Percentiles rank a stretch among this genome's conserved stretches.
Conservation (phyloP, 2,797 vertebrate genomes). For the Labeo calbasu region DNA sequence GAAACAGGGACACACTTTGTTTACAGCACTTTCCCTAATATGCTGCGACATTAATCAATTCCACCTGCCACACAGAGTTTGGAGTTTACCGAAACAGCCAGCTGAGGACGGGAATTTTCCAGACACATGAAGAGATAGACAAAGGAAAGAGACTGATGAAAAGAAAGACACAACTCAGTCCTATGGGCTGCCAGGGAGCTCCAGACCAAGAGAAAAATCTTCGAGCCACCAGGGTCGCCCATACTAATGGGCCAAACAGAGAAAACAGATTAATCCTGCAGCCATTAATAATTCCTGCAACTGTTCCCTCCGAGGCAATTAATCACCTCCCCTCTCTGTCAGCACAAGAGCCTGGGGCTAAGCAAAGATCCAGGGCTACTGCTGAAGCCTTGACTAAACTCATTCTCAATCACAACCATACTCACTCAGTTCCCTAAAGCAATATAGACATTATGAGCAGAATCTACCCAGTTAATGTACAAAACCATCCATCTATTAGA, state of each 20-base stretch:
- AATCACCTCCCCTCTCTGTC: slow-evolving; percentile 66
- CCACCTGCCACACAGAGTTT: slow-evolving; percentile 63
- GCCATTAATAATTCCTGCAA: slow-evolving; percentile 69
- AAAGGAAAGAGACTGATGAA: slow-evolving; percentile 26
- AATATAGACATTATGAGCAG: slow-evolving; percentile 12
- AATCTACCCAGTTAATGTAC: neutral
- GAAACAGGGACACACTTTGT: slow-evolving; percentile 58
- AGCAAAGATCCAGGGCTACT: slow-evolving; percentile 55
- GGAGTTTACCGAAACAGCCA: slow-evolving; percentile 48
- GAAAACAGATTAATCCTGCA: slow-evolving; percentile 64
- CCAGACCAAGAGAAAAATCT: slow-evolving; percentile 60
- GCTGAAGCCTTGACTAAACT: slow-evolving; percentile 45
- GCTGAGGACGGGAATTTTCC: slow-evolving; percentile 42
- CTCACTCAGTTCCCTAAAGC: slow-evolving; percentile 19
- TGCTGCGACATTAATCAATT: slow-evolving; percentile 63
- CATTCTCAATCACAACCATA: slow-evolving; percentile 29
- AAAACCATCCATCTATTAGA: neutral
- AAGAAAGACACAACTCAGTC: slow-evolving; percentile 39
- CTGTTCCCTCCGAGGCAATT: slow-evolving; percentile 68
- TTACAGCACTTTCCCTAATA: slow-evolving; percentile 56
- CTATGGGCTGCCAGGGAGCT: slow-evolving; percentile 52
- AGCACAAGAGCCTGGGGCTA: slow-evolving; percentile 56
- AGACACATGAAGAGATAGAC: slow-evolving; percentile 36
- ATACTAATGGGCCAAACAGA: slow-evolving; percentile 67
- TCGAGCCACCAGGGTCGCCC: slow-evolving; percentile 58